Evolutionary conservation across 2,797 vertebrate genomes (phyloP), one percentile per base, ranked within the genome.

Genomic region (Gadopsis bispinosus): DNA sequence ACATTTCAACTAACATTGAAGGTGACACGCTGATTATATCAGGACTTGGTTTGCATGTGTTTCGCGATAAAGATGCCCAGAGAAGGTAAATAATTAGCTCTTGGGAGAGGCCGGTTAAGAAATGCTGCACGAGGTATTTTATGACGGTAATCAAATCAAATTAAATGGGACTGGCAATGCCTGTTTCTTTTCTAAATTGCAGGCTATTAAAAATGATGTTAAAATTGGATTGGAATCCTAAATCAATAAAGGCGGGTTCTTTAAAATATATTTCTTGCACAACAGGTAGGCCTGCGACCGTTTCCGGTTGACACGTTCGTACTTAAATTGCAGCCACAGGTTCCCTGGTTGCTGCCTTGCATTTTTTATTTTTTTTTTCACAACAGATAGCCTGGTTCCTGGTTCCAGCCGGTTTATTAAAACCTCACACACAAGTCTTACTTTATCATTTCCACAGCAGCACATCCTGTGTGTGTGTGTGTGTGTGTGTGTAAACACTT

Each of bases 401-500:
- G 65, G 20, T 65, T 60, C 10, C 63, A 68, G 35, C 31, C 12
- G 33, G 35, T 75, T 35, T 31, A 26, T 45, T 47, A 75, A 59
- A 81, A 56, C 58, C 6, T 29, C 61, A 76, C 85, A 83, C 60
- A 72, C 73, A 81, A 65, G 63, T 73, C 64, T 85, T 85, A 85
- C 92, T 90, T 81, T 77, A 88, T 87, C 81, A 63, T 89, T 90
- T 93, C 83, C 83, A 91, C 84, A 45, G 79, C 87, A 82, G 76
- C 80, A 66, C 87, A 88, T 89, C 81, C 85, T 83, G 83, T 62
- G 67, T 67, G 53, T 59, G 61, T 39, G 22, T 9, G 67, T 4
- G 59, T 12, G 53, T 59, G 61, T 39, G 22, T 83, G 83, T 62
- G 87, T 89, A 93, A 92, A 92, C 92, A 91, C 91, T 93, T 92